Conservation (phyloP, 2,888 invertebrate genomes). For the Orthonychiurus folsomi region DNA sequence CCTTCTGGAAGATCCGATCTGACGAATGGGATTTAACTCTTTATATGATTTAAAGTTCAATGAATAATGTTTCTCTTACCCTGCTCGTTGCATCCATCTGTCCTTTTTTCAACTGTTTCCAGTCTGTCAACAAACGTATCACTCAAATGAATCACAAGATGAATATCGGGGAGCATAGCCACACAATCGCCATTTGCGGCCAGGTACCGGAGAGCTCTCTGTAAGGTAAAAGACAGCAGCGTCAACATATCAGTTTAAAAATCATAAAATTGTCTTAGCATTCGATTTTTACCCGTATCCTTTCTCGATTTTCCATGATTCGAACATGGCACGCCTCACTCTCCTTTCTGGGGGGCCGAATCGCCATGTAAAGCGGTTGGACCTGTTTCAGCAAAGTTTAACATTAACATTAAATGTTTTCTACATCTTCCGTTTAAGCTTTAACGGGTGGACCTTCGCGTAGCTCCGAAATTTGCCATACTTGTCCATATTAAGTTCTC, state of each 20-base stretch:
- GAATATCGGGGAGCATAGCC: constrained; percentile 28
- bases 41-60: too few relatives aligned
- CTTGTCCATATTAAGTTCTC: constrained; percentile 18
- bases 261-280: neutral
- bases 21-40: too few relatives aligned
- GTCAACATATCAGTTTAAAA: neutral
- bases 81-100: too few relatives aligned
- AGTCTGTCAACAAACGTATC: constrained; percentile 30
- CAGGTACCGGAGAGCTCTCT: constrained; percentile 27
- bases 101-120: too few relatives aligned
- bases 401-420: neutral
- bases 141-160: constrained; percentile 29
- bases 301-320: constrained; percentile 23
- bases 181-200: constrained; percentile 30
- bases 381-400: constrained; percentile 2
- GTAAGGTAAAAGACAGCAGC: neutral
- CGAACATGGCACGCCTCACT: constrained; percentile 22
- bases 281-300: constrained; percentile 16
- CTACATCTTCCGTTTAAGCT: neutral
- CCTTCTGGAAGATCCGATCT: too few relatives aligned
- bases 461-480: constrained; percentile 17
- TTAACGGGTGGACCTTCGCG: constrained; percentile 1
- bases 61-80: too few relatives aligned
- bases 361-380: constrained; percentile 25
- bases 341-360: constrained; percentile 20